phyloP scores from a whole-genome alignment of 2,888 invertebrate species.

The Megastigmus dorsalis region DNA sequence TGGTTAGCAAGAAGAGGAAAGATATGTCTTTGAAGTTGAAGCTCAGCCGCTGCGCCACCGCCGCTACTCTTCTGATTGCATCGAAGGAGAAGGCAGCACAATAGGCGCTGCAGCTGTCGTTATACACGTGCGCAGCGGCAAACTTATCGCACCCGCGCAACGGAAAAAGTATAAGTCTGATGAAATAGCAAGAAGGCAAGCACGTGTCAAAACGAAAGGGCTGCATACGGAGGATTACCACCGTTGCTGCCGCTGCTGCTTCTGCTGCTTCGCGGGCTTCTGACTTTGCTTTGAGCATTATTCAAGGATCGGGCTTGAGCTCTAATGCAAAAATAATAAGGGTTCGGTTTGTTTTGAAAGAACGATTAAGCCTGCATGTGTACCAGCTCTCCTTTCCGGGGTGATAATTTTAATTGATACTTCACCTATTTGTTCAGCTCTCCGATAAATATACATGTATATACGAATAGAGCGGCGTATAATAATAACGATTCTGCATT shows the following conservation, averaged over 20 bases:
- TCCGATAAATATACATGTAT: not conserved
- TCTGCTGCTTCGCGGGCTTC: not conserved
- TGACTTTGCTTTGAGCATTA: no score
- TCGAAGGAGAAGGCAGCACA: not conserved
- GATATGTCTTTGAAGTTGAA: constrained; percentile 32
- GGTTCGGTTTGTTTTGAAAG: not conserved
- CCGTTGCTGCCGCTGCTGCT: not conserved
- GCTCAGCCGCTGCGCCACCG: not conserved
- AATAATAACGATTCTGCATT: not conserved
- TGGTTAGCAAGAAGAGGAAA: not conserved
- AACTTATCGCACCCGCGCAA: no score
- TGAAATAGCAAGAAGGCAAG: constrained; percentile 2
- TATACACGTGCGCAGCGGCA: no score
- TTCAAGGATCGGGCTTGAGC: no score
- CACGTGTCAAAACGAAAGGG: not conserved
- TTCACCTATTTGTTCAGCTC: not conserved
- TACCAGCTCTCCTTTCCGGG: not conserved
- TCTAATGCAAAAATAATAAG: not conserved
- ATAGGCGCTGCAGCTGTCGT: no score
- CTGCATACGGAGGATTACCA: not conserved
- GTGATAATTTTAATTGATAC: not conserved
- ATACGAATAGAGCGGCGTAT: not conserved
- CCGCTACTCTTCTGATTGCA: constrained; percentile 12
- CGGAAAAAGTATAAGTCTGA: not conserved
- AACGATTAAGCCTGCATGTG: not conserved